Base-by-base conservation (phyloP, 2,888 invertebrate species). In the Lepidochitona cinerea region DNA sequence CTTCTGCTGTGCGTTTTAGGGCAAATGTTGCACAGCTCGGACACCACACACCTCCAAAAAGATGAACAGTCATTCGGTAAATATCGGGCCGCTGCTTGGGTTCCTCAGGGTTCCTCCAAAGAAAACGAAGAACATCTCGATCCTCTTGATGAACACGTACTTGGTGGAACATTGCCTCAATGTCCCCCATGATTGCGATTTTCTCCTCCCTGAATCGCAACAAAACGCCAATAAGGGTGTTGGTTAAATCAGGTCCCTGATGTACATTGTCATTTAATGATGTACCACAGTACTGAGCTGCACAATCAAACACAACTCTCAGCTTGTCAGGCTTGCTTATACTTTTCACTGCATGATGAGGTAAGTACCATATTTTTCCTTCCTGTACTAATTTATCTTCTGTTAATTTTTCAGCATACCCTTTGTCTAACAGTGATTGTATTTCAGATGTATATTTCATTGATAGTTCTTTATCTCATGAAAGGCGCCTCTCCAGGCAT, bases 1-100 rank as follows among this genome's bases (percentile, higher is more conserved):
- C 70, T 59, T 53, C 53, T 23, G 59, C 53, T 23, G 59, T 37
- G 1, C 59, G 23, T 29, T 33, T 3, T 18, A 70, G 37, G 9
- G 70, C 53, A 70, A 29, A 71, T 23, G 23, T 37, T n/a, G 33
- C 35, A 3, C 23, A 32, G 41, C 54, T 36, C 9, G 54, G 54
- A 29, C 66, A 35, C 37, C 37, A 66, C n/a, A 67, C 49, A 66
- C 37, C 71, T 18, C 65, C 71, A 18, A 71, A 66, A 18, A 68
- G 36, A 41, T 71, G 71, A 53, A 14, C 37, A 32, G 36, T 71
- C 71, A 71, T 71, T n/a, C 66, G 41, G 29, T 66, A 71, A 12
- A 26, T 18, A 14, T 26, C 71, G 2, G 37, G 23, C 14, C 23
- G 14, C 12, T 32, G 26, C 23, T 12, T 49, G 32, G 29, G 2